Conservation (phyloP, 2,888 invertebrate species). For the Elaeidobius kamerunicus region DNA sequence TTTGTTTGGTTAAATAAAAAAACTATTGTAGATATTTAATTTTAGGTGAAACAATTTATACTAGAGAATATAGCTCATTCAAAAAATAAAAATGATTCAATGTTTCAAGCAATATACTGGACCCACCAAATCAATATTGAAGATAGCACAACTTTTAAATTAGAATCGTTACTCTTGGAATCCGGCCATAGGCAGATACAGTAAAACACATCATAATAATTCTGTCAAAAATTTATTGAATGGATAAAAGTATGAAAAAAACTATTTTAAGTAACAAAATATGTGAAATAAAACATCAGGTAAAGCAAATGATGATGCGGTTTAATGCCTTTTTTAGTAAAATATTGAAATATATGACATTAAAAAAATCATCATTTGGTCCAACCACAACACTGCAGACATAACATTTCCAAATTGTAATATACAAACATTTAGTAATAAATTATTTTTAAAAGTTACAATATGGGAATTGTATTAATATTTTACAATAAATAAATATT, state of each 20-base stretch:
- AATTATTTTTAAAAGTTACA: too few relatives aligned
- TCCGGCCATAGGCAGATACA: conserved; percentile 45
- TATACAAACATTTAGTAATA: too few relatives aligned
- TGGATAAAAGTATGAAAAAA: neutral
- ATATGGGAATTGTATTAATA: too few relatives aligned
- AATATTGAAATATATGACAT: too few relatives aligned
- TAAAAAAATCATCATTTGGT: too few relatives aligned
- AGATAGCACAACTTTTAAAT: conserved; percentile 39
- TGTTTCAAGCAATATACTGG: conserved; percentile 52
- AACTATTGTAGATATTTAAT: conserved; percentile 8
- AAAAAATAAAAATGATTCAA: conserved; percentile 45
- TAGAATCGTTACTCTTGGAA: conserved; percentile 47
- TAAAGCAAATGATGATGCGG: too few relatives aligned
- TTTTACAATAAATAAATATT: too few relatives aligned
- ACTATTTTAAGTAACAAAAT: neutral
- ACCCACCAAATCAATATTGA: conserved; percentile 50
- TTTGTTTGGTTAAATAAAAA: too few relatives aligned
- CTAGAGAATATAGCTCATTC: conserved; percentile 51
- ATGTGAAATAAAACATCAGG: neutral
- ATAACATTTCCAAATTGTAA: too few relatives aligned
- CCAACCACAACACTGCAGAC: too few relatives aligned
- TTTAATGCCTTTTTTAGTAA: too few relatives aligned
- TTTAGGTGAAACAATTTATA: conserved; percentile 45
- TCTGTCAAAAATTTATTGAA: conserved; percentile 8
- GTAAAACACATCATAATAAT: conserved; percentile 17